Base-by-base conservation (phyloP, 2,888 invertebrate genomes). In the Serripes groenlandicus region DNA sequence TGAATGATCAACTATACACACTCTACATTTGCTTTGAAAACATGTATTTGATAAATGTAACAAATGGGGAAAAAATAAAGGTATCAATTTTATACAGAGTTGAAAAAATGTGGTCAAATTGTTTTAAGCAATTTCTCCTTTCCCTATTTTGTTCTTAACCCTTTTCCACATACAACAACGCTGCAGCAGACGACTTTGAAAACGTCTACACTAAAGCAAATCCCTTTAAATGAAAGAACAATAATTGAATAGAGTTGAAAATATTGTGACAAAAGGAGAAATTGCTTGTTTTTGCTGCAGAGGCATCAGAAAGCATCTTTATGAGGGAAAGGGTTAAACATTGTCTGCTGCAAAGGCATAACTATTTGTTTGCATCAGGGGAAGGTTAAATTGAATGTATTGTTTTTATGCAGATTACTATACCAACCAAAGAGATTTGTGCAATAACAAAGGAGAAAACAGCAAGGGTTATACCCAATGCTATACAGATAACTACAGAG, bases 381-480 rank as follows among this genome's bases (percentile, higher is more conserved):
- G 9, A 42, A 42, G 42, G 7, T 42, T 15, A 42, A 42, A 42
- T 11, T 42, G 7, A 15, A 11, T 49, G 7, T 49, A 49, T 5
- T 11, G 1, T 52, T 2, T 23, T 26, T 30, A 56, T 89, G 11
- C 91, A 96, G 95, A 96, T 98, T 85, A 96, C 96, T 72, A 96
- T 99, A 73, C 96, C 97, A 90, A 98, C 98, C 97, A 97, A 97
- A 94, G 98, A 99, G 92, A 97, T 99, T 81, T 97, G 97, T 7
- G 96, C 97, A 70, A 97, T 99, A 94, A 98, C 98, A 58, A 99
- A 99, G 95, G 95, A 95, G 88, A 94, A 93, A 87, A 95, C 94
- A 15, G 95, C 95, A 0, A 90, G 95, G 73, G 98, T 99, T 84
- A 99, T 99, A 94, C 99, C 99, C 77, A 99, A 99, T 95, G 99